Evolutionary conservation across 2,888 invertebrate species (phyloP), one percentile per base, ranked within the genome.

Genomic region (Altica lythri): DNA sequence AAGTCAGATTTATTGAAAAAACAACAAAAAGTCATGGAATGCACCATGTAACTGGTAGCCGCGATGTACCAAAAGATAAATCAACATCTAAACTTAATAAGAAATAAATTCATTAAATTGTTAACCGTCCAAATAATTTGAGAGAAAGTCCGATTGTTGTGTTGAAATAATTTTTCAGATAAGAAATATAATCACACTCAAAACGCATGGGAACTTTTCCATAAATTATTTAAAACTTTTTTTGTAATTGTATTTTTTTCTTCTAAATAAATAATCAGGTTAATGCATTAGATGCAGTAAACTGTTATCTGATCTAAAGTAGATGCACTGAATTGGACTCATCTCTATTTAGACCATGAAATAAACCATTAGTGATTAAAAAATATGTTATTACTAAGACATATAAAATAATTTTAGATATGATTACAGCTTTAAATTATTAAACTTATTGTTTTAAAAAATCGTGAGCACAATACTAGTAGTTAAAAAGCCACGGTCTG

Each of bases 331-430:
- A 29, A 43, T 47, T 40, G 34, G 42, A 48, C 40, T 49, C 35
- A 34, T 44, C 45, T 57, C 30, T 44, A 56, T 57, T 53, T 38
- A 68, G 69, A 69, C 67, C 69, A 66, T 61, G 65, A 68, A 66
- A 65, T 61, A 57, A 53, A 45, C 49, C 63, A 67, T 67, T 68
- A 68, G 59, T 60, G 55, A 61, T 55, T 52, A 56, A 53, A 57
- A 50, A 55, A 55, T 48, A 46, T 55, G 17, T 56, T 58, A 62
- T 60, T 61, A 62, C 47, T 44, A 34, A 53, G 54, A 52, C 53
- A 53, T 57, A 62, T 52, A 53, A 56, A 59, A 55, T 57, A 63
- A 60, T 53, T 59, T 12, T 14, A 45, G 44, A 19, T 35, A 35
- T 51, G 52, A 59, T 59, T 57, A 59, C 55, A 59, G 59, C 44